Evolutionary conservation across 2,888 invertebrate genomes (phyloP).

Genomic region (Himalopsyche japonica): DNA sequence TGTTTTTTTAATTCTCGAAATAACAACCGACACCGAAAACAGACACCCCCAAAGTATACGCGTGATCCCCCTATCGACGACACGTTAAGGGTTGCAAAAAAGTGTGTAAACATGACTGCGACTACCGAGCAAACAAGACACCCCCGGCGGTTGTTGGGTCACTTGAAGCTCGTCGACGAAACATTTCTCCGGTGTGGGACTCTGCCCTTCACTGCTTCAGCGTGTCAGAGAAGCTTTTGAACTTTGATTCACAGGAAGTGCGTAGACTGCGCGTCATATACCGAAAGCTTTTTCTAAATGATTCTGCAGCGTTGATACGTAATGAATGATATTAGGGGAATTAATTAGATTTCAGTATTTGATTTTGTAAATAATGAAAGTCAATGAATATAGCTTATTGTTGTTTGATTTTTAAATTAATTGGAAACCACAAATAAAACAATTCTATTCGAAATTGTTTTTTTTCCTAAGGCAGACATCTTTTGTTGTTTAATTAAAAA

Average conservation of each 20-base stretch:
- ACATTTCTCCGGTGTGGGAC: background rate
- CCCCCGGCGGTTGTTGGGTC: constrained; percentile 11
- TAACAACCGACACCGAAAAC: background rate
- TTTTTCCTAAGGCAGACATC: no score
- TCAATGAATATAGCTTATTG: no score
- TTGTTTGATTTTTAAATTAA: no score
- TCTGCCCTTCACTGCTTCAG: background rate
- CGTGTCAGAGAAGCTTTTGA: background rate
- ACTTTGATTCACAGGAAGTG: background rate
- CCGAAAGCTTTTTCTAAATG: background rate
- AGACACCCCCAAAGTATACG: background rate
- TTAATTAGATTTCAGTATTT: no score
- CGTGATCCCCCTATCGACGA: background rate
- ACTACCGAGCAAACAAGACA: constrained; percentile 16
- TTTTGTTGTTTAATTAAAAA: no score
- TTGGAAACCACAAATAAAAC: no score
- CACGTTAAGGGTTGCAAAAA: background rate
- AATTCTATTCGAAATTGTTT: no score
- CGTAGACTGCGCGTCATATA: background rate
- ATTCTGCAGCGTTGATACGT: background rate
- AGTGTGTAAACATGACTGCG: constrained; percentile 4
- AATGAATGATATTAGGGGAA: no score
- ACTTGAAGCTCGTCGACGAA: constrained; percentile 11
- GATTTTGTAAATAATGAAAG: no score
- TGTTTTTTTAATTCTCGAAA: background rate